Base-by-base conservation (phyloP, 2,888 invertebrate species). In the Octodonta nipae region DNA sequence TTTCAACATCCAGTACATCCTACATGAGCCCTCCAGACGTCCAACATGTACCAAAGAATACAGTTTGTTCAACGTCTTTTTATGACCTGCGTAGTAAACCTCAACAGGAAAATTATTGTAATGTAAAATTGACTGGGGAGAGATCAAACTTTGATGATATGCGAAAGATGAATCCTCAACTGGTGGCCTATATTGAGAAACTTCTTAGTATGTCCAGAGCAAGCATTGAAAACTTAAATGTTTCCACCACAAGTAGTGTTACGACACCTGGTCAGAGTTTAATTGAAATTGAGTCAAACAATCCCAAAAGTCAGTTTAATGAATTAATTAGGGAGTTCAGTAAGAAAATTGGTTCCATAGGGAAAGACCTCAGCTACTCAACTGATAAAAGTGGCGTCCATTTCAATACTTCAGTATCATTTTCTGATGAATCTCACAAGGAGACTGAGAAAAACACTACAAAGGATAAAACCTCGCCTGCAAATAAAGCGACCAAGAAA, bases 191-290 rank as follows among this genome's bases (percentile, higher is more conserved):
- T 11, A 4, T 72, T 2, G 58, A 64, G 32, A 62, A 65, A 39
- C 49, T 72, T 22, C 46, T 72, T 12, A 55, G 55, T n/a, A 68
- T 71, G 70, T 65, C 67, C 0, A 60, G 63, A 15, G 50, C 46
- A 6, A 63, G 62, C 33, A 51, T 71, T n/a, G 63, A 67, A 8
- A 59, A 66, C 7, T 48, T 70, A 11, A 56, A 56, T 1, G 61
- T 66, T 0, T 60, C 62, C 1, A 50, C 52, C 1, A 22, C 12
- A 3, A 65, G 68, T 14, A 64, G 64, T 1, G 54, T 68, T 11
- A 12, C 61, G 13, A 69, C 70, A 1, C 70, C 70, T 0, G 46
- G 56, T 6, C 58, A 59, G 2, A 70, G 68, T 2, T 44, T 69
- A 3, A 50, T 70, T 1, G 61, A 68, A 30, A 54, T 56, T 4